phyloP scores from a whole-genome alignment of 1,140 invertebrate genomes.

The Drosophila grimshawi region DNA sequence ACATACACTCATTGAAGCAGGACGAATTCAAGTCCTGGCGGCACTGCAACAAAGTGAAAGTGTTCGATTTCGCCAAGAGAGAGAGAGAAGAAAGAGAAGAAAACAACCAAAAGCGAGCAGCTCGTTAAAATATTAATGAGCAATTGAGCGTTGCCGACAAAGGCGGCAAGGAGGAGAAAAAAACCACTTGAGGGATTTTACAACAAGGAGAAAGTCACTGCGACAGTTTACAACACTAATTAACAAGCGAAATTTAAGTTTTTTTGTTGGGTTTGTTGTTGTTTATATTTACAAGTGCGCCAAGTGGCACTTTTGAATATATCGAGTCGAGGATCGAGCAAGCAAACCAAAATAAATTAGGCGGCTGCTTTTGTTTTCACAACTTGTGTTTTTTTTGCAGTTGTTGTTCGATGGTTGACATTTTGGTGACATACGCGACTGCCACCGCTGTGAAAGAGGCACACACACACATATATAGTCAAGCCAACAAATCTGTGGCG shows the following conservation, averaged over 20 bases:
- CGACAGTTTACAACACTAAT: slow-evolving; percentile 78
- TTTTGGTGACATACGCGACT: slow-evolving; percentile 72
- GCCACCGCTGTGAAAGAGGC: slow-evolving; percentile 45
- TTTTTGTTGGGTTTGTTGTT: slow-evolving; percentile 21
- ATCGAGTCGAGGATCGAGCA: neutral
- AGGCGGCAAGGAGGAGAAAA: slow-evolving; percentile 15
- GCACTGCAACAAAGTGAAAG: slow-evolving; percentile 71
- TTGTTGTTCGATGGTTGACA: slow-evolving; percentile 39
- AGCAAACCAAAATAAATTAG: slow-evolving; percentile 43
- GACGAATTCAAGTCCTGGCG: slow-evolving; percentile 53
- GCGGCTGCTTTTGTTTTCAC: slow-evolving; percentile 73
- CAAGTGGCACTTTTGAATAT: slow-evolving; percentile 48
- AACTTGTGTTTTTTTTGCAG: slow-evolving; percentile 65
- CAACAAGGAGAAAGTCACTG: slow-evolving; percentile 69
- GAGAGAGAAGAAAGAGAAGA: neutral
- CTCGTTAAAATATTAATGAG: slow-evolving; percentile 69
- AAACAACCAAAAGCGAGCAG: slow-evolving; percentile 22
- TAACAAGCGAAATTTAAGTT: slow-evolving; percentile 61
- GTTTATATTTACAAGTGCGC: slow-evolving; percentile 77
- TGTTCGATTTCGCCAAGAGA: slow-evolving; percentile 59
- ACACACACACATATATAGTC: slow-evolving; percentile 25
- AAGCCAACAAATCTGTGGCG: slow-evolving; percentile 7
- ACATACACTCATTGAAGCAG: slow-evolving; percentile 27
- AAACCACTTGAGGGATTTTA: slow-evolving; percentile 52
- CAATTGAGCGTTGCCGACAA: slow-evolving; percentile 63